Evolutionary conservation across 2,797 vertebrate species (phyloP).

Genomic region (Falco novaeseelandiae): DNA sequence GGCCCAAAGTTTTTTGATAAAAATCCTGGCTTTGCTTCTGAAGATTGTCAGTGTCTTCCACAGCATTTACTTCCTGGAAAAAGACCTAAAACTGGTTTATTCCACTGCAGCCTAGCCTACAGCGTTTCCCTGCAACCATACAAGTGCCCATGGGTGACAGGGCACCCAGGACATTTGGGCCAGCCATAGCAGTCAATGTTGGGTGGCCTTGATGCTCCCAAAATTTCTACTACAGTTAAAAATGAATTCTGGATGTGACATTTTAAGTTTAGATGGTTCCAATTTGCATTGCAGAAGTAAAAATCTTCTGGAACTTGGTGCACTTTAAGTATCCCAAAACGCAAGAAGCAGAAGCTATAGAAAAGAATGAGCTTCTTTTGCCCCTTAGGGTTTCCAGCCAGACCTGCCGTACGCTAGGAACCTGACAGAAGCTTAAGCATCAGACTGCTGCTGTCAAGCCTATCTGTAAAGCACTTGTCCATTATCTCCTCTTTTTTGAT

Average conservation of each 20-base stretch:
- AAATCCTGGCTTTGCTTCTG: neutral
- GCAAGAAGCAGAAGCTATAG: neutral
- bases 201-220: neutral
- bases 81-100: neutral
- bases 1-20: neutral
- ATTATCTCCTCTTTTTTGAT: neutral
- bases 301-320: neutral
- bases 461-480: neutral
- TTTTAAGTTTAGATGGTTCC: neutral
- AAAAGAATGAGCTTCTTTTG: neutral
- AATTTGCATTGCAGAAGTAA: neutral
- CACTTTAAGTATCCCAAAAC: neutral
- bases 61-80: neutral
- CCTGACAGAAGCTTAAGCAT: neutral
- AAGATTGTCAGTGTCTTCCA: neutral
- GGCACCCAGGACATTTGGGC: neutral
- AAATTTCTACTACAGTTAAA: neutral
- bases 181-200: neutral
- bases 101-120: neutral
- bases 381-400: neutral
- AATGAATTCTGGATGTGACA: neutral
- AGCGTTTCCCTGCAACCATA: accelerated
- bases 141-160: neutral
- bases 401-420: neutral
- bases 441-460: neutral